Percentiles rank a stretch among this genome's conserved stretches.
phyloP scores from a whole-genome alignment of 1,140 invertebrate species.

The Paralvinella palmiformis region DNA sequence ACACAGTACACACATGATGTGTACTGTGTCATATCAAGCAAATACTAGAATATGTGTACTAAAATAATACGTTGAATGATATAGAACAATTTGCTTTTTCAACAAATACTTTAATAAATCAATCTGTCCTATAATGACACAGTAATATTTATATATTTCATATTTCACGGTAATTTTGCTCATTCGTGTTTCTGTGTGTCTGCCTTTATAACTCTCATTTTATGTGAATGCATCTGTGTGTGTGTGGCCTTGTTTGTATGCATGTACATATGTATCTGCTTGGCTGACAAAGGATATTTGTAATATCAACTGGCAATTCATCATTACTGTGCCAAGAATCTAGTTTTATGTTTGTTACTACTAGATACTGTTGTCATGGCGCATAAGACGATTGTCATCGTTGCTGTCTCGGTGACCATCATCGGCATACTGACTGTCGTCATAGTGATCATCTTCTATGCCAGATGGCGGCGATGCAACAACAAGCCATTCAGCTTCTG shows the following conservation, averaged over 20 bases:
- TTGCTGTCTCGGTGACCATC: not conserved
- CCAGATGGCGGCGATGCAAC: not conserved
- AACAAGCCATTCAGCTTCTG: constrained; percentile 4
- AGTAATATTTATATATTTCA: too few species aligned
- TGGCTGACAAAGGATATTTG: not conserved
- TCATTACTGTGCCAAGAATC: not conserved
- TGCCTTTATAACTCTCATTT: too few species aligned
- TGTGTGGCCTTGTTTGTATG: not conserved
- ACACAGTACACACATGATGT: too few species aligned
- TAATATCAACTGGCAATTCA: not conserved
- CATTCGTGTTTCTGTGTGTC: too few species aligned
- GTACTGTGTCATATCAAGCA: too few species aligned
- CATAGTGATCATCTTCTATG: not conserved
- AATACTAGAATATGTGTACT: too few species aligned
- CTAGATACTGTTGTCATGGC: not conserved
- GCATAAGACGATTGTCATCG: not conserved
- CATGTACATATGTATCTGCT: not conserved
- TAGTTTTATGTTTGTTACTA: not conserved
- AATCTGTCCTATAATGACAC: too few species aligned
- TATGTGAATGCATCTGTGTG: too few species aligned
- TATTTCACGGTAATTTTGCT: too few species aligned
- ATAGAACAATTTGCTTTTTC: too few species aligned
- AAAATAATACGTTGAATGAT: too few species aligned
- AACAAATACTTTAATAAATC: too few species aligned
- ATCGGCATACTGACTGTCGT: not conserved